Base-by-base conservation (phyloP, 2,888 invertebrate species). In the Norana najaformis region DNA sequence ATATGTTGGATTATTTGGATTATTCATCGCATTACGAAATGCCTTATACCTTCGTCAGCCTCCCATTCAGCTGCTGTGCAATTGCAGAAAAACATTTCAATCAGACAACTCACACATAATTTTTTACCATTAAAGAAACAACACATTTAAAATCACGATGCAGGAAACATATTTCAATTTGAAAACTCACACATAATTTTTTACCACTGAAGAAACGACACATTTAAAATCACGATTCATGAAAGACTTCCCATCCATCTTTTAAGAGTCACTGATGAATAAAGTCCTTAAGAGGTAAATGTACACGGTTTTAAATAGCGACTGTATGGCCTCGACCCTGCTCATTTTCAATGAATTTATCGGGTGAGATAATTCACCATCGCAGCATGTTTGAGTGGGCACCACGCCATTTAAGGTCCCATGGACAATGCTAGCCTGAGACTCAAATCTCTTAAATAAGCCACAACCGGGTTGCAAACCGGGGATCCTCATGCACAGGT, bases 31-130 rank as follows among this genome's bases (percentile, higher is more conserved):
- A 16, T 30, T 23, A 88, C 13, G 88, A 37, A 36, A 88, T 38
- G 39, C 37, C 35, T 37, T 89, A 11, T 91, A 91, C 91, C 91
- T 91, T 91, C 91, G 36, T 91, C 91, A n/a, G 90, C 91, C 39
- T 91, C 91, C 89, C 90, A 36, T 53, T 91, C 91, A 20, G 89
- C 90, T 39, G 91, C 90, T 90, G 88, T 89, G 35, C 35, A 89
- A 37, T 88, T 88, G 38, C 35, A 88, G 35, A 41, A 37, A 89
- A 89, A 41, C 89, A 89, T 88, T 88, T 38, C 88, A 38, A 34
- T 30, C 36, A 38, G 69, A n/a, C 6, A 69, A n/a, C n/a, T n/a
- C n/a, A n/a, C n/a, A n/a, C n/a, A n/a, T n/a, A n/a, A n/a, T n/a
- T 35, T 23, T 36, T n/a, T 2, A 13, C 4, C 30, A 14, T 39